Evolutionary conservation across 2,888 invertebrate genomes (phyloP), one percentile per base, ranked within the genome.

Genomic region (Omphaloscelis lunosa): DNA sequence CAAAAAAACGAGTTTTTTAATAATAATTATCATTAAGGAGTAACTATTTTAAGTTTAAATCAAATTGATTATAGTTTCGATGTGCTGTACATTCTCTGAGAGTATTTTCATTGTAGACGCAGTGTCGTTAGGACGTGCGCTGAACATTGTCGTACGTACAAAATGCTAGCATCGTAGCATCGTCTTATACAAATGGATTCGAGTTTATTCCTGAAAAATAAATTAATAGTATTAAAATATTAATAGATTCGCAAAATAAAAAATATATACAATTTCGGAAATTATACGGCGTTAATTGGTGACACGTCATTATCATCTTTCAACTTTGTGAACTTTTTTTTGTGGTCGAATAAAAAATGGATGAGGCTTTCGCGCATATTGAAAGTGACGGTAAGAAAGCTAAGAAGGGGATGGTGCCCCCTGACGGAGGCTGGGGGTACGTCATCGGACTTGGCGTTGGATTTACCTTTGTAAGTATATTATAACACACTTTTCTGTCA

Each of bases 401-500:
- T 39, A 94, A 92, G 74, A 94, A 92, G 79, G 90, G 94, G 11
- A 69, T 92, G 72, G 80, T 93, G 0, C 93, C 98, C 1, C 98
- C 98, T 0, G 98, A 98, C 87, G 98, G 98, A 8, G 98, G 98
- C 0, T 98, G 98, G 98, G 98, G 98, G 0, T 98, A 98, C 93
- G 94, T 98, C 71, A 97, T 98, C 23, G 98, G 98, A 56, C 89
- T 98, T 17, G 98, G 98, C 34, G 97, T 98, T 90, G 97, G 98
- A 86, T 93, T 98, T 80, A 97, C 98, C 61, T 98, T 98, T 92
- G 98, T 98, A 96, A 98, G 98, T 97, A 84, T 79, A 23, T 20
- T 53, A 56, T 8, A 66, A 9, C 0, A 59, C n/a, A 1, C 4
- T 72, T 67, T 67, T 62, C 23, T 67, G 56, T 15, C n/a, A 56